Evolutionary conservation across 2,797 vertebrate genomes (phyloP), one percentile per base, ranked within the genome.

Genomic region (Glyptemys insculpta): DNA sequence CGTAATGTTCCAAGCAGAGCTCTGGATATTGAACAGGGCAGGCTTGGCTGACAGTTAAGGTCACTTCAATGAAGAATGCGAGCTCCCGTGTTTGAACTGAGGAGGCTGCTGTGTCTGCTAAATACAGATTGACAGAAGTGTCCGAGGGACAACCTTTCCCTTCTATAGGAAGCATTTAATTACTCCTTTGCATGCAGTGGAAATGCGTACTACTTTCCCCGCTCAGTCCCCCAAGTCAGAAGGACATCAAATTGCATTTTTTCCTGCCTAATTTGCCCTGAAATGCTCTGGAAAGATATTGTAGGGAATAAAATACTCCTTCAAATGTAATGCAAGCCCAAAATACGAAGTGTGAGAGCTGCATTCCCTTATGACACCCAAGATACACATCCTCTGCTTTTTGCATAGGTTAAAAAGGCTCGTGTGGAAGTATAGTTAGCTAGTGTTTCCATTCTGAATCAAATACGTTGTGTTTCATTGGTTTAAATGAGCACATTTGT

Each of bases 11-110:
- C 65, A 27, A 87, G 92, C 88, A 59, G 91, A 91, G 93, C 92
- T 92, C 3, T 37, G 52, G 92, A 94, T 95, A 97, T 90, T 86
- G 95, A 97, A 86, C 93, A 89, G 97, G 96, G 95, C 97, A 89
- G 95, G 86, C 89, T 88, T 91, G 89, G 90, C 92, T 98, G 97
- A 97, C 97, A 97, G 97, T 80, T 94, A 97, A 98, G 97, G 97
- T 97, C 98, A 96, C 86, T 96, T 88, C 94, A 85, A 93, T 16
- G 4, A 94, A 91, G 94, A 95, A 21, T 81, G 68, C 76, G 68
- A 94, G 92, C 34, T 1, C 95, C 96, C 0, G 0, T 96, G 89
- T 93, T 96, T 97, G 93, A 97, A 92, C 95, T 88, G 94, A 94
- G 94, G 83, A 90, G 83, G 84, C 94, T 95, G 91, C 97, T 95